Conservation (phyloP, 2,113 vertebrate species). For the Dipodomys merriami region DNA sequence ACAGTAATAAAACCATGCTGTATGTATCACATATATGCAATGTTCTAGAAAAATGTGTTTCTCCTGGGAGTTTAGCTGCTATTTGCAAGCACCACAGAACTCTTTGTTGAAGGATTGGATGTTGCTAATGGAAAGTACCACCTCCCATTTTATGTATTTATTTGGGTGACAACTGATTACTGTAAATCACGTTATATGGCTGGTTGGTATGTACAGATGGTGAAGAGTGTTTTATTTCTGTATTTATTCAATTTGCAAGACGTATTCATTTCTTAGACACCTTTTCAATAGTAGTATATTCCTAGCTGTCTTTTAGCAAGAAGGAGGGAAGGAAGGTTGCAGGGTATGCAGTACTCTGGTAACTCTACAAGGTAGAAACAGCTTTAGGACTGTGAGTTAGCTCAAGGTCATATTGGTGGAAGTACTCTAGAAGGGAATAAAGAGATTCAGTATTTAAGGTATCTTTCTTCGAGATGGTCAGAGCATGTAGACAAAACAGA, state of each 20-base stretch:
- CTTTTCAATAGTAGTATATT: slow-evolving; percentile 21
- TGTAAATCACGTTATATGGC: slow-evolving; percentile 13
- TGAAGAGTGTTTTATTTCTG: slow-evolving; percentile 7
- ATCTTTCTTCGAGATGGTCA: neutral
- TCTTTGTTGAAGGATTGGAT: slow-evolving; percentile 18
- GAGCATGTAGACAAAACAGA: neutral
- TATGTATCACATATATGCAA: neutral
- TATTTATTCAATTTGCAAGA: slow-evolving; percentile 54
- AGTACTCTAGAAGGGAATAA: slow-evolving; percentile 5
- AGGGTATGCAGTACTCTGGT: neutral
- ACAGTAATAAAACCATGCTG: slow-evolving; percentile 42
- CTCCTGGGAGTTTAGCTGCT: slow-evolving; percentile 37
- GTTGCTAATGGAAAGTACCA: slow-evolving; percentile 42
- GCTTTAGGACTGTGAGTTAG: neutral
- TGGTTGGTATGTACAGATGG: neutral
- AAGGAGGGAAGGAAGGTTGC: neutral
- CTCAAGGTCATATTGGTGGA: neutral
- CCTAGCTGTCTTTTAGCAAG: neutral
- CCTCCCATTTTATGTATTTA: slow-evolving; percentile 8
- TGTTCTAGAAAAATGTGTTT: slow-evolving; percentile 50
- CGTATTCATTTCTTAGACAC: neutral
- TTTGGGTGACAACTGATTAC: slow-evolving; percentile 52
- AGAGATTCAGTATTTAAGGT: neutral
- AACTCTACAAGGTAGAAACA: neutral
- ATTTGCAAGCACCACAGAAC: slow-evolving; percentile 19